These are phyloP conservation scores for western clawed frog (Xenopus tropicalis) DNA, from an alignment of 2,113 vertebrate genomes.

Conservation along the genomic window DNA sequence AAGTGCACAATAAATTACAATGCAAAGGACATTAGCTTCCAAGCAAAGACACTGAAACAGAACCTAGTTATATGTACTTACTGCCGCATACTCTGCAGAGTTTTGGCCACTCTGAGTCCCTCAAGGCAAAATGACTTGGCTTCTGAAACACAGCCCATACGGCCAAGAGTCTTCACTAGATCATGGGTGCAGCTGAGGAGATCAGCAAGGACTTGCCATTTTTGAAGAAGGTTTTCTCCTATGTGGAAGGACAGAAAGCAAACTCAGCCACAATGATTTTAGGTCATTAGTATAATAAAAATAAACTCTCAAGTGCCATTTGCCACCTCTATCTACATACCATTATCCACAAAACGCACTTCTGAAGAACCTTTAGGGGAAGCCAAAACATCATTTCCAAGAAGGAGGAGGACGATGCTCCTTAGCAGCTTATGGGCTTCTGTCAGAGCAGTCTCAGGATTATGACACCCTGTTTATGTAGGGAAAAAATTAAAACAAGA, in stretches of 20 bases:
- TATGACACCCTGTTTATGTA: constrained; percentile 70
- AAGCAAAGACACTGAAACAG: too few relatives aligned
- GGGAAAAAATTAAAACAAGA: background rate
- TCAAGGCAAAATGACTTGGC: constrained; percentile 86
- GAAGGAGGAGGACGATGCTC: constrained; percentile 74
- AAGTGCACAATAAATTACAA: too few relatives aligned
- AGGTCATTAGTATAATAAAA: background rate
- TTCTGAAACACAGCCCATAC: constrained; percentile 68
- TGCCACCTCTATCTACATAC: constrained; percentile 59
- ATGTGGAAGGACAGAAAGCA: background rate
- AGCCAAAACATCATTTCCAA: constrained; percentile 70
- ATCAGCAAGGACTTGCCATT: constrained; percentile 85
- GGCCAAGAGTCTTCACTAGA: constrained; percentile 67
- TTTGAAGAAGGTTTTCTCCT: constrained; percentile 83
- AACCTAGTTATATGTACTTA: constrained; percentile 55
- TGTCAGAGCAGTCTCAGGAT: constrained; percentile 68
- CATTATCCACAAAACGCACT: constrained; percentile 67
- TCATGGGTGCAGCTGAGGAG: constrained; percentile 72
- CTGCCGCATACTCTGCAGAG: constrained; percentile 76
- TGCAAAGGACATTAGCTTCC: too few relatives aligned
- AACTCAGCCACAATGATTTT: background rate
- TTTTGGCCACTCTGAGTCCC: constrained; percentile 76
- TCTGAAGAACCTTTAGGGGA: constrained; percentile 44
- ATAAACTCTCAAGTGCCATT: too few relatives aligned
- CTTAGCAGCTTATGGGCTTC: constrained; percentile 81